Evolutionary conservation across 2,888 invertebrate genomes (phyloP).

Genomic region (Ryuthela nishihirai): DNA sequence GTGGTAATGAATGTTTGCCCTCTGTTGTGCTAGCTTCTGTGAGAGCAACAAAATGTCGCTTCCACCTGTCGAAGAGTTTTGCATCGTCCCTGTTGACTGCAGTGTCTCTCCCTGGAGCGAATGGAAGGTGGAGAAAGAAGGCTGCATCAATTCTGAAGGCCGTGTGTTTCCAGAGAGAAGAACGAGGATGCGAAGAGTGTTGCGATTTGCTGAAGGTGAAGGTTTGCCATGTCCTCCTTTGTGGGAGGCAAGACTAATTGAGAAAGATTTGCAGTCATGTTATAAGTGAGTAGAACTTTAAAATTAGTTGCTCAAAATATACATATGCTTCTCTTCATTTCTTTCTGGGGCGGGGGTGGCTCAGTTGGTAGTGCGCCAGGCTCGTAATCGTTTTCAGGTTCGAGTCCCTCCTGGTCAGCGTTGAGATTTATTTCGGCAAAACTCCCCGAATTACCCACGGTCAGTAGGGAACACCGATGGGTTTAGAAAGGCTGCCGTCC

Average conservation of each 20-base stretch:
- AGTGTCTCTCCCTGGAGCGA: conserved; percentile 59
- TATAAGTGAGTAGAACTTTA: conserved; percentile 16
- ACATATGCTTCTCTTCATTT: too few species aligned
- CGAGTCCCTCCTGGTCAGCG: too few species aligned
- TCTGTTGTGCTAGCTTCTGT: conserved; percentile 7
- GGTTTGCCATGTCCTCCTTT: conserved; percentile 51
- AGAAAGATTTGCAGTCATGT: conserved; percentile 12
- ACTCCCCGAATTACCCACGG: too few species aligned
- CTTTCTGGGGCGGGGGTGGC: too few species aligned
- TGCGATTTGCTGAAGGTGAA: conserved; percentile 49
- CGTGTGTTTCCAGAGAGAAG: conserved; percentile 49
- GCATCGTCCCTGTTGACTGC: conserved; percentile 59
- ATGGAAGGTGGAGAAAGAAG: conserved; percentile 58
- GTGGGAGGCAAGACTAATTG: conserved; percentile 43
- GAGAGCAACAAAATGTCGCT: neutral
- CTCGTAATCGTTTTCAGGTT: too few species aligned
- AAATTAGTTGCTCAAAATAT: too few species aligned
- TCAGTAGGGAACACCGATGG: too few species aligned
- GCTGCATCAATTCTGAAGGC: conserved; percentile 52
- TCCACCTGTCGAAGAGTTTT: conserved; percentile 42
- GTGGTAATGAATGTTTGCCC: too few species aligned
- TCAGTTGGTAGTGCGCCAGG: too few species aligned
- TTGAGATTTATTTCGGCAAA: too few species aligned
- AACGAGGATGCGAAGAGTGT: conserved; percentile 47
- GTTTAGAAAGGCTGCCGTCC: too few species aligned